Evolutionary conservation across 2,113 vertebrate genomes (phyloP).

Genomic region (Rutilus rutilus): DNA sequence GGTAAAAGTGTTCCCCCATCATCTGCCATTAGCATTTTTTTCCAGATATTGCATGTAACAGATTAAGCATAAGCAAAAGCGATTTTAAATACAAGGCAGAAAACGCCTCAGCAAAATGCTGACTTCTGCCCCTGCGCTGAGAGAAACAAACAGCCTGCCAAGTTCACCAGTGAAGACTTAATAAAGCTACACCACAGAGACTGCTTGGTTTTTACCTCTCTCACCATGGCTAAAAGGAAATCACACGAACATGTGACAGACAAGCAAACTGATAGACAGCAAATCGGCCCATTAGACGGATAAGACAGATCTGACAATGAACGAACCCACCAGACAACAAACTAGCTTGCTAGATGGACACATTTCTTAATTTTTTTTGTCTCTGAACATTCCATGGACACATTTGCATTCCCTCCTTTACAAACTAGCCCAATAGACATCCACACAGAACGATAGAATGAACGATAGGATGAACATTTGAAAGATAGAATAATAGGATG

Average conservation of each 20-base stretch:
- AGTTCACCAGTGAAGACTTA: slow-evolving; percentile 18
- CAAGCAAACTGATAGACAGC: neutral
- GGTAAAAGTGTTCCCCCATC: neutral
- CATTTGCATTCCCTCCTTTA: too few relatives aligned
- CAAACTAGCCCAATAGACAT: too few relatives aligned
- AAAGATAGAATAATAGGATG: too few relatives aligned
- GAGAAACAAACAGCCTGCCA: slow-evolving; percentile 33
- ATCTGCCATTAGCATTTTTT: neutral
- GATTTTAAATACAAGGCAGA: neutral
- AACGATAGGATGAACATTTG: too few relatives aligned
- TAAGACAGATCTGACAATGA: neutral
- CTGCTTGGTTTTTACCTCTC: neutral
- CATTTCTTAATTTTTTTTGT: too few relatives aligned
- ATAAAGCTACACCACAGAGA: slow-evolving; percentile 21
- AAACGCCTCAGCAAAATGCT: neutral
- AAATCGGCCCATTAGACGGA: neutral
- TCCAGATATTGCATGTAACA: neutral
- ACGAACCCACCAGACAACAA: neutral
- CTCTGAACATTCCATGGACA: too few relatives aligned
- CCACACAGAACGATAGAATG: too few relatives aligned
- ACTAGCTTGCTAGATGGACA: neutral
- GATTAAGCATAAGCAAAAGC: neutral
- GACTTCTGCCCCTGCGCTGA: slow-evolving; percentile 9
- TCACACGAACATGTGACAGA: neutral
- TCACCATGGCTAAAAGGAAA: neutral